These are phyloP conservation scores for Origma solitaria DNA, from an alignment of 2,113 vertebrate species.

Conservation along the genomic window DNA sequence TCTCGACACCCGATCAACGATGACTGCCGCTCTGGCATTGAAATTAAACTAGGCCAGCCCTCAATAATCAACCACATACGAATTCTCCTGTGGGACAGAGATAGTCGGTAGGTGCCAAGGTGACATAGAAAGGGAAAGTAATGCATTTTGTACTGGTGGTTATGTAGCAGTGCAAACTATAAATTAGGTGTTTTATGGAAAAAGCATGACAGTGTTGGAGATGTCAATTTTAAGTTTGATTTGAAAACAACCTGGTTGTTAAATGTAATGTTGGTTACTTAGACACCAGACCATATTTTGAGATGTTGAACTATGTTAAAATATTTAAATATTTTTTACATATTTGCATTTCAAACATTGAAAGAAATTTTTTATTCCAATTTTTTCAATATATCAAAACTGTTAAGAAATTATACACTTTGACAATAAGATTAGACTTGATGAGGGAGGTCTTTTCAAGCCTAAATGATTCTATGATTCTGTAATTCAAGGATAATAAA, in stretches of 20 bases:
- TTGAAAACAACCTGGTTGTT: not conserved
- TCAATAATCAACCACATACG: slow-evolving; percentile 95
- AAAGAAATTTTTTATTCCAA: not conserved
- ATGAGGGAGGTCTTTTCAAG: not conserved
- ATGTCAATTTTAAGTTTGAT: not conserved
- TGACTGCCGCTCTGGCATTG: slow-evolving; percentile 89
- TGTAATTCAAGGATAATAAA: not conserved
- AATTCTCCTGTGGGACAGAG: slow-evolving; percentile 95
- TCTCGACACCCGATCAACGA: slow-evolving; percentile 95
- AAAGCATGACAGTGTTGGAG: not conserved
- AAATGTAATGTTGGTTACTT: not conserved
- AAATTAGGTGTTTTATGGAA: not conserved
- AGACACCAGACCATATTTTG: not conserved
- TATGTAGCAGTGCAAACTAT: not conserved
- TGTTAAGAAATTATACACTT: not conserved
- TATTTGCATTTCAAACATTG: not conserved
- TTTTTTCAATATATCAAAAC: not conserved
- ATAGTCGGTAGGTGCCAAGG: slow-evolving; percentile 81
- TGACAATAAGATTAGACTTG: not conserved
- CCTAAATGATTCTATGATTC: not conserved
- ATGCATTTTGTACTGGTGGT: not conserved
- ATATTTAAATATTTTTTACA: not conserved
- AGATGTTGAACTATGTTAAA: not conserved
- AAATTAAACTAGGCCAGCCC: slow-evolving; percentile 92
- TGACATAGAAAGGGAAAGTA: not conserved